Evolutionary conservation across 1,140 invertebrate species (phyloP), one percentile per base, ranked within the genome.

Genomic region (Drosophila lowei): DNA sequence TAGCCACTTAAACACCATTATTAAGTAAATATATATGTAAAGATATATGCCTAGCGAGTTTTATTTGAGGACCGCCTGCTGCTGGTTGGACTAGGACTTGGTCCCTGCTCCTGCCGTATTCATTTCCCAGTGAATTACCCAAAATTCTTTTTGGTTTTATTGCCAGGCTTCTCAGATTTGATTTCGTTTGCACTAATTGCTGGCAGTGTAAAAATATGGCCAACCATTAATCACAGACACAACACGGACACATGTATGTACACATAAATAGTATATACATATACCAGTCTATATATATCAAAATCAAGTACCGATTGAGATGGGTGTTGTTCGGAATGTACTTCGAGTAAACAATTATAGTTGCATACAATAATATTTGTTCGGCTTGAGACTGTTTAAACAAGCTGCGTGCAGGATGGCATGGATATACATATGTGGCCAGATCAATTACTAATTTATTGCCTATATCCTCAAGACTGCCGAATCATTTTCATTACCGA

Each of bases 181-280:
- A 85, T 85, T 81, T 85, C 65, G 70, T 75, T 81, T 78, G 61
- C 55, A 77, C 81, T 86, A 85, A 85, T 86, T 85, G 77, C 66
- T 72, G 77, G 64, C 73, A 75, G 64, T 77, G 83, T 63, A 81
- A 64, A 85, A 81, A 81, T 86, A 85, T 81, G 70, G 70, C 50
- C 65, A 49, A 42, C 62, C 70, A 85, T 85, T 86, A 77, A 85
- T 85, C 77, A 85, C 70, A 88, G 73, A 28, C 46, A 23, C 55
- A 52, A 15, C 38, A 3, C 30, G 44, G n/a, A 15, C n/a, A 48
- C n/a, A 54, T 21, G 43, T 34, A 16, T 56, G 34, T 52, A 25
- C 48, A 28, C 46, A 44, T 38, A 38, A 30, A 30, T 30, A 8
- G 8, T 30, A 8, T 8, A 30, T 30, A 30, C 7, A 30, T 30